These are phyloP conservation scores for Poeciliopsis gracilis DNA, from an alignment of 2,797 vertebrate genomes.

Conservation along the genomic window DNA sequence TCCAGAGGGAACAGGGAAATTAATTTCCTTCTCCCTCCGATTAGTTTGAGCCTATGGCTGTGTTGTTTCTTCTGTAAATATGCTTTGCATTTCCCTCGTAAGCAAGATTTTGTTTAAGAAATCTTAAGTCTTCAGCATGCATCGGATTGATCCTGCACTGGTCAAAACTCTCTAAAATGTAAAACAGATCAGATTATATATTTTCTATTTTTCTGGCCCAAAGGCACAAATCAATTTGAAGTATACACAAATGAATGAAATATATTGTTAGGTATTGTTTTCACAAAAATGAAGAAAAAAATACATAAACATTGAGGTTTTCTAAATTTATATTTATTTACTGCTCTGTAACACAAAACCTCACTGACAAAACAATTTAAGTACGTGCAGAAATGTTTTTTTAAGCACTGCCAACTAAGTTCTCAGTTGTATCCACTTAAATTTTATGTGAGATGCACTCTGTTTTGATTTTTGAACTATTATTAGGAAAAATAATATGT, in stretches of 20 bases:
- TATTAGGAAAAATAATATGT: constrained; percentile 72
- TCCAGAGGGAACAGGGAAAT: constrained; percentile 69
- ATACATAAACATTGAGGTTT: constrained; percentile 66
- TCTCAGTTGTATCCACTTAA: constrained; percentile 61
- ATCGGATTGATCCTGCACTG: constrained; percentile 74
- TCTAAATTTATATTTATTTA: constrained; percentile 79
- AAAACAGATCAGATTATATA: constrained; percentile 73
- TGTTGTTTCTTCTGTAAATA: constrained; percentile 90
- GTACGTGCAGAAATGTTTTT: constrained; percentile 43
- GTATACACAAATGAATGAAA: constrained; percentile 65
- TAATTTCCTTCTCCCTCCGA: constrained; percentile 66
- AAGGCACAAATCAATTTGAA: constrained; percentile 67
- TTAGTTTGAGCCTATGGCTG: constrained; percentile 90
- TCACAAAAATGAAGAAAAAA: constrained; percentile 46
- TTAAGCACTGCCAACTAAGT: constrained; percentile 49
- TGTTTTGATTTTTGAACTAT: constrained; percentile 71
- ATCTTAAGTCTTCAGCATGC: constrained; percentile 87
- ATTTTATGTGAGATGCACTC: constrained; percentile 72
- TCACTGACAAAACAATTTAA: constrained; percentile 53
- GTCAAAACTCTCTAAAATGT: constrained; percentile 67
- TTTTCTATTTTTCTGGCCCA: constrained; percentile 72
- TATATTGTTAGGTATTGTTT: constrained; percentile 63
- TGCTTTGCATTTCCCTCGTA: constrained; percentile 73
- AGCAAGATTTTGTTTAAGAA: constrained; percentile 99
- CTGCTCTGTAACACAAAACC: constrained; percentile 57